A percentile compares a stretch with the other conserved stretches of the same genome.
Evolutionary conservation across 2,888 invertebrate species (phyloP).

Genomic region (Leptothorax acervorum): DNA sequence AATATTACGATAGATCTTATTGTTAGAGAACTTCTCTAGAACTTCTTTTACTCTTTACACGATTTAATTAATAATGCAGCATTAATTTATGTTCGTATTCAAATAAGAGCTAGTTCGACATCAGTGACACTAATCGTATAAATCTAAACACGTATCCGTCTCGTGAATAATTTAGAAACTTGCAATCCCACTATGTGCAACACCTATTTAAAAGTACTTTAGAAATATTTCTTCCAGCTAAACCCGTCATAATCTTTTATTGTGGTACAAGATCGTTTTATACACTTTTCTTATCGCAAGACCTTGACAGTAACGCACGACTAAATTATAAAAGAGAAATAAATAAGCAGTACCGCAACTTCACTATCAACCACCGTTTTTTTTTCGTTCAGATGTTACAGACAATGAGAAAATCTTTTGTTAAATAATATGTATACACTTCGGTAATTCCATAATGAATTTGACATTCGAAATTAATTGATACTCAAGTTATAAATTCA

Average conservation of each 20-base stretch:
- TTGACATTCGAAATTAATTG: neutral
- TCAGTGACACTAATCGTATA: neutral
- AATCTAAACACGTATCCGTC: neutral
- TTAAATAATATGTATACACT: neutral
- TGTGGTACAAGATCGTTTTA: conserved; percentile 1
- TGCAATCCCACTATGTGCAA: neutral
- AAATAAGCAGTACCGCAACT: neutral
- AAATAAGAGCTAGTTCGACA: neutral
- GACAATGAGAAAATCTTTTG: too few relatives aligned
- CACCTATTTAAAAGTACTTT: neutral
- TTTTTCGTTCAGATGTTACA: neutral
- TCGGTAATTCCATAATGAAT: neutral
- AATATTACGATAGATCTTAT: neutral
- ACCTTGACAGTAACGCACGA: conserved; percentile 32
- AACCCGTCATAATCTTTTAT: neutral
- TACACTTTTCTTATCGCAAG: neutral
- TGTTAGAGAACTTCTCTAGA: neutral
- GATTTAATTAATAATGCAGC: neutral
- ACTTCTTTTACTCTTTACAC: neutral
- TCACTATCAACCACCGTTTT: neutral
- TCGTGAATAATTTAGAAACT: conserved; percentile 18
- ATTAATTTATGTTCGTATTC: neutral
- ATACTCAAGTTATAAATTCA: neutral
- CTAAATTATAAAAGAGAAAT: conserved; percentile 32
- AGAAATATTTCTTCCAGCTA: neutral